Conservation (phyloP, 2,113 vertebrate species). For the Vulpes lagopus region DNA sequence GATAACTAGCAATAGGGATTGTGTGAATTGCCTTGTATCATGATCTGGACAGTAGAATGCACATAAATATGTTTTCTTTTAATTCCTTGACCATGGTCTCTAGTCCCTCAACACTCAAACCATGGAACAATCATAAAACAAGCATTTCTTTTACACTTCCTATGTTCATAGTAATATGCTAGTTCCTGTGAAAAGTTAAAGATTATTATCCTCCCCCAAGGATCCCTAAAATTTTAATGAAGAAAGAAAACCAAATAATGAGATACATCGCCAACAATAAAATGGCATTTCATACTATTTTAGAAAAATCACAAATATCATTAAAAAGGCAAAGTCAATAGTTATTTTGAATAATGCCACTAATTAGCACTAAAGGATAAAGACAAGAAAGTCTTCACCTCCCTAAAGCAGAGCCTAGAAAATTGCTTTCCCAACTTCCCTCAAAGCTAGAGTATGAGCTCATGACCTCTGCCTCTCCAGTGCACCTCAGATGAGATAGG, state of each 20-base stretch:
- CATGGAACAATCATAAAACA: neutral
- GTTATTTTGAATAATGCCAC: neutral
- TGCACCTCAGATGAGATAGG: neutral
- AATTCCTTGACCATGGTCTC: neutral
- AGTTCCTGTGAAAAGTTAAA: neutral
- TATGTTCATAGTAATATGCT: neutral
- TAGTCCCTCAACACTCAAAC: neutral
- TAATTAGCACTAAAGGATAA: neutral
- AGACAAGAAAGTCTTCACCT: neutral
- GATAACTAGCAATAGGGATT: neutral
- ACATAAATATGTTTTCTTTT: neutral
- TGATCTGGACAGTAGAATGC: neutral
- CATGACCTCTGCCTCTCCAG: neutral
- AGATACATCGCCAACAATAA: neutral
- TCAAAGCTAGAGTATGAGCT: neutral
- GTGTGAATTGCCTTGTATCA: neutral
- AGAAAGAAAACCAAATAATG: conserved; percentile 26
- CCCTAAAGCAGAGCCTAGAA: neutral
- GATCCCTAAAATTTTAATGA: conserved; percentile 15
- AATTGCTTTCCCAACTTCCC: neutral
- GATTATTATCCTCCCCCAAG: neutral
- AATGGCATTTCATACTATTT: neutral
- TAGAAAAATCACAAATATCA: conserved; percentile 12
- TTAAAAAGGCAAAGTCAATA: neutral
- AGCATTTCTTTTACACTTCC: neutral